phyloP scores from a whole-genome alignment of 2,113 vertebrate genomes.

The Channa argus region DNA sequence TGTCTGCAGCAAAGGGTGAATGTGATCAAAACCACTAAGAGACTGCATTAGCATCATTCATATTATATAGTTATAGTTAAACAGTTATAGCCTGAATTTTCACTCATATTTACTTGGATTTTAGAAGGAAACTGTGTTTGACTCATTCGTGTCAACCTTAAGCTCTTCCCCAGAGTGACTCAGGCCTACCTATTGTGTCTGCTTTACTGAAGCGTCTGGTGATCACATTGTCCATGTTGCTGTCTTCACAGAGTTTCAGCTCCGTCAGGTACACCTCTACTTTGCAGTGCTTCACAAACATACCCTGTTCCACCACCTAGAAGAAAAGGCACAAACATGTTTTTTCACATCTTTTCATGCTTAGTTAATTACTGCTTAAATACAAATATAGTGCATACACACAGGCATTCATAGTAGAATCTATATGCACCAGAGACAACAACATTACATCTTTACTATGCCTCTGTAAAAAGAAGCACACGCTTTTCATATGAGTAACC shows the following conservation, averaged over 20 bases:
- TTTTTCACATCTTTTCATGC: background rate
- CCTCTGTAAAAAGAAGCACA: no score
- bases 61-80: background rate
- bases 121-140: background rate
- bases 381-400: background rate
- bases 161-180: background rate
- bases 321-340: background rate
- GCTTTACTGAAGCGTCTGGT: slow-evolving; percentile 98
- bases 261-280: slow-evolving; percentile 99
- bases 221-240: slow-evolving; percentile 95
- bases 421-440: no score
- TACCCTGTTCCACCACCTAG: slow-evolving; percentile 98
- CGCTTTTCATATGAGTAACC: no score
- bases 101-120: background rate
- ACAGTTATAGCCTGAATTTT: background rate
- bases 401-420: background rate
- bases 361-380: background rate
- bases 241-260: slow-evolving; percentile 97
- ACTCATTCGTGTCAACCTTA: no score
- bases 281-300: slow-evolving; percentile 99
- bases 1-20: slow-evolving; percentile 79
- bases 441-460: no score
- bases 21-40: background rate
- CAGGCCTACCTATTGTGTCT: slow-evolving; percentile 93
- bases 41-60: background rate